Evolutionary conservation across 2,888 invertebrate species (phyloP), one percentile per base, ranked within the genome.

Genomic region (Graphium colonna): DNA sequence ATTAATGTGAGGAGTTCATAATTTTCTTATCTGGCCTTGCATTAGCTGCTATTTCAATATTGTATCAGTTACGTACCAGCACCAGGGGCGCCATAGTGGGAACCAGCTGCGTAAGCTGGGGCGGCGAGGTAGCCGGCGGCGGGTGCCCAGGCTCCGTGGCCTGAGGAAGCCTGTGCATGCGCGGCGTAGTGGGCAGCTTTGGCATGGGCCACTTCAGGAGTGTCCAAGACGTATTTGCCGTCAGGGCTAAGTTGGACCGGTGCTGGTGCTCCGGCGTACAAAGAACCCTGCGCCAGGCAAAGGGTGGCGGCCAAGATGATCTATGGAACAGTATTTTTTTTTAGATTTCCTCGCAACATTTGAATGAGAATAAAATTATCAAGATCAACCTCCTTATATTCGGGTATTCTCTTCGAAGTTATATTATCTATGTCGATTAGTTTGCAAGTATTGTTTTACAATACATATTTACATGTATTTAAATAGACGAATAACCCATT

Each of bases 261-360:
- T 16, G 87, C 91, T 61, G 81, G 90, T 54, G 84, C 86, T 63
- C 79, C 90, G 60, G 79, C 85, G 83, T 79, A 90, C 75, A 83
- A 90, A n/a, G 91, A 90, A 50, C 91, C 90, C 67, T 90, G 82
- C 57, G 91, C 91, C 66, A 87, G 73, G 84, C 89, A 87, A 64
- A 88, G 77, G 69, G 83, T 71, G 71, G 86, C 81, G 65, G 86
- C 87, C 69, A 89, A 71, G 73, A 89, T 78, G 80, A 89, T 82
- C 89, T 89, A 75, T 0, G 68, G 64, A 61, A n/a, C 7, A 13
- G 18, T n/a, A 16, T n/a, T n/a, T n/a, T n/a, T n/a, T n/a, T n/a
- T n/a, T n/a, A n/a, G n/a, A n/a, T n/a, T n/a, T n/a, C n/a, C n/a
- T n/a, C n/a, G n/a, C n/a, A n/a, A n/a, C n/a, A n/a, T n/a, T n/a